Percentiles rank a stretch among this genome's conserved stretches.
phyloP scores from a whole-genome alignment of 2,888 invertebrate genomes.

The Venustoraphidia nigricollis region DNA sequence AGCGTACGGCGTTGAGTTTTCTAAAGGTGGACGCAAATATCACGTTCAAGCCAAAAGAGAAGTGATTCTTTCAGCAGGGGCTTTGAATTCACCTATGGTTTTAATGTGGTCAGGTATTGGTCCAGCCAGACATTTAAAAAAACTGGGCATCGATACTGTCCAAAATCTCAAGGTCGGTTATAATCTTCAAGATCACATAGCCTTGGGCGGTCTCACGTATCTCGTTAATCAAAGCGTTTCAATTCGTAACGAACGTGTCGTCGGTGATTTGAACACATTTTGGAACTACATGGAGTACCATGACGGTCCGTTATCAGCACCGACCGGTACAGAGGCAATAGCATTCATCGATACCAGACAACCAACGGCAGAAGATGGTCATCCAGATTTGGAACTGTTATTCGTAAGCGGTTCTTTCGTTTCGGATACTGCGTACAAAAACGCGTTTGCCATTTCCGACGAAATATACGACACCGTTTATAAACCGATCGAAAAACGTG shows the following conservation, averaged over 20 bases:
- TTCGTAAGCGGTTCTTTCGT: conserved; percentile 45
- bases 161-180: conserved; percentile 33
- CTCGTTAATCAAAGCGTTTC: conserved; percentile 33
- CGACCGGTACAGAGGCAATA: conserved; percentile 52
- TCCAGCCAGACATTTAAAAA: conserved; percentile 27
- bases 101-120: conserved; percentile 55
- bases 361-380: conserved; percentile 37
- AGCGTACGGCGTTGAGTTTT: conserved; percentile 30
- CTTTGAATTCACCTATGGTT: conserved; percentile 60
- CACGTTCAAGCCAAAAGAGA: conserved; percentile 33
- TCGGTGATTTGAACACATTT: conserved; percentile 18
- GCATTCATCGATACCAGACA: conserved; percentile 44
- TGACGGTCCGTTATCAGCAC: conserved; percentile 31
- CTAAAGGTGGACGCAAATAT: conserved; percentile 18
- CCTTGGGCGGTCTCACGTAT: conserved; percentile 51
- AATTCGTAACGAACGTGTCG: conserved; percentile 21
- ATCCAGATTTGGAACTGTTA: conserved; percentile 53
- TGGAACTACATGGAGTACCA: conserved; percentile 23
- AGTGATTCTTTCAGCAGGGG: conserved; percentile 45
- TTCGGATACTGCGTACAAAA: conserved; percentile 31
- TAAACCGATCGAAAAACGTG: conserved; percentile 21
- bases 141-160: conserved; percentile 28
- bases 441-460: conserved; percentile 30
- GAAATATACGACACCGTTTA: conserved; percentile 22
- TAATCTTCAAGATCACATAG: conserved; percentile 39